phyloP scores from a whole-genome alignment of 2,113 vertebrate genomes.

The Ovibos moschatus region DNA sequence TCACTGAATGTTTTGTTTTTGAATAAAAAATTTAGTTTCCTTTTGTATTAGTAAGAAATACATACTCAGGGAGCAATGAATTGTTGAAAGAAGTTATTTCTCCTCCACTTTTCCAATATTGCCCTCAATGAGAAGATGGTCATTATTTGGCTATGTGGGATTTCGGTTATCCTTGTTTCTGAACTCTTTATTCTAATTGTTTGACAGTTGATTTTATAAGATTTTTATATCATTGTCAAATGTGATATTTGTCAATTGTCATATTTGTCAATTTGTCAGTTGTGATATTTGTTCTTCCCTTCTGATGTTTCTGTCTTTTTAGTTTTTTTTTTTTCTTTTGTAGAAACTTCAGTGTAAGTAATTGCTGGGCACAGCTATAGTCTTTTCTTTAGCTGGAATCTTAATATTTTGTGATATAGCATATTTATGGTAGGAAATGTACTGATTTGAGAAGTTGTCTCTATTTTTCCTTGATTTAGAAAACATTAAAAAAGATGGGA shows the following conservation, averaged over 20 bases:
- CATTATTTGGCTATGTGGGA: background rate
- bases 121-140: background rate
- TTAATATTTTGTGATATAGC: background rate
- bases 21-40: background rate
- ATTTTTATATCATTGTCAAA: background rate
- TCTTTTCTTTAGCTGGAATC: background rate
- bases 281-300: background rate
- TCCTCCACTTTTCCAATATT: background rate
- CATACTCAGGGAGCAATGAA: background rate
- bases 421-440: background rate
- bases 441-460: background rate
- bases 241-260: background rate
- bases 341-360: background rate
- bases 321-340: background rate
- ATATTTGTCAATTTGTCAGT: background rate
- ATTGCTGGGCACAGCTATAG: background rate
- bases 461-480: background rate
- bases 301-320: background rate
- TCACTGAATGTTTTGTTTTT: background rate
- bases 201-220: background rate
- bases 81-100: background rate
- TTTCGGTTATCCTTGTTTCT: background rate
- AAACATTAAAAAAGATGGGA: background rate
- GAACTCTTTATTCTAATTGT: background rate
- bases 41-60: background rate